phyloP scores from a whole-genome alignment of 2,113 vertebrate species.

The Orcinus orca region DNA sequence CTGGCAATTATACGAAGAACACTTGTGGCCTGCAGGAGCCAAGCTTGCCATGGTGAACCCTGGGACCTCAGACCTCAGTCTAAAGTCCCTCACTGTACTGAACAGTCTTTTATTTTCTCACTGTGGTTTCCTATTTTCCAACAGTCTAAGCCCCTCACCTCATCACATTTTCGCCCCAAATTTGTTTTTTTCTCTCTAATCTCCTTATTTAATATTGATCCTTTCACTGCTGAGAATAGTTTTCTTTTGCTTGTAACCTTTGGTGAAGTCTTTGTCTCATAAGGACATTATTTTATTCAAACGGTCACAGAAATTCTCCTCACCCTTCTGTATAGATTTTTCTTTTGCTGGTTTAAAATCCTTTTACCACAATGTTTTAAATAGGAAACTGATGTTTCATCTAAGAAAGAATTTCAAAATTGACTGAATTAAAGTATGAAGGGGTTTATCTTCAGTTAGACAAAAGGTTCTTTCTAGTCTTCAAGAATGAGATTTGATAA shows the following conservation, averaged over 20 bases:
- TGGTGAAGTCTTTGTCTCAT: not conserved
- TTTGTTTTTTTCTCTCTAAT: not conserved
- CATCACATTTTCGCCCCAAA: not conserved
- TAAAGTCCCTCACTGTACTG: not conserved
- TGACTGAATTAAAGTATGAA: not conserved
- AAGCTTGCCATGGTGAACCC: not conserved
- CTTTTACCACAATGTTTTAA: not conserved
- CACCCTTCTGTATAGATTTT: not conserved
- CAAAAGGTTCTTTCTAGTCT: not conserved
- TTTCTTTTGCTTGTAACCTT: not conserved
- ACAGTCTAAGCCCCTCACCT: not conserved
- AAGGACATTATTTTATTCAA: not conserved
- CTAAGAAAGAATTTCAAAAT: slow-evolving; percentile 24
- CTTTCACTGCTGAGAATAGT: not conserved
- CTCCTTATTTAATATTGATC: not conserved
- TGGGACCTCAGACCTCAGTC: not conserved
- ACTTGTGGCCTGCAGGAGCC: not conserved
- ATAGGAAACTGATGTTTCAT: not conserved
- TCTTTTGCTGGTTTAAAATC: not conserved
- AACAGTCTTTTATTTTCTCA: not conserved
- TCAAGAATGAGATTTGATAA: not conserved
- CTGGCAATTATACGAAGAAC: not conserved
- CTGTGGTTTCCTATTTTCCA: not conserved
- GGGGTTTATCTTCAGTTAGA: not conserved
- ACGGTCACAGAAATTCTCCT: not conserved